These are phyloP conservation scores for Eupeodes latifasciatus DNA, from an alignment of 2,888 invertebrate species.

Conservation along the genomic window DNA sequence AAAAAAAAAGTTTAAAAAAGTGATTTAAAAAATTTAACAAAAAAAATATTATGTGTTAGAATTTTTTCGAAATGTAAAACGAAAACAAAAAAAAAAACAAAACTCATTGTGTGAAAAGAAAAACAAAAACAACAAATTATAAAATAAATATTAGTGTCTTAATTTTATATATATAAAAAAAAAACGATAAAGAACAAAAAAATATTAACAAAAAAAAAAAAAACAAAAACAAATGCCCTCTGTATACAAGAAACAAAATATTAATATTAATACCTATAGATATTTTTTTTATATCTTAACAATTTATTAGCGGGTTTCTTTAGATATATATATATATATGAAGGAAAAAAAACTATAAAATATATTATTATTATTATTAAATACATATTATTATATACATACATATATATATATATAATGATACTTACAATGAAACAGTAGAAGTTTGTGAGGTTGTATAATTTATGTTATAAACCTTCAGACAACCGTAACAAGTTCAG, in stretches of 20 bases:
- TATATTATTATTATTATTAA: background rate
- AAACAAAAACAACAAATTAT: conserved; percentile 47
- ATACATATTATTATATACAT: conserved; percentile 15
- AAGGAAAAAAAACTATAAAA: conserved; percentile 34
- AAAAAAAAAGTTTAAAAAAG: conserved; percentile 53
- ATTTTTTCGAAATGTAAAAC: conserved; percentile 55
- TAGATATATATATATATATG: conserved; percentile 49
- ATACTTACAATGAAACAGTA: conserved; percentile 32
- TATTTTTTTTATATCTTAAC: conserved; percentile 69
- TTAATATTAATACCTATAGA: conserved; percentile 56
- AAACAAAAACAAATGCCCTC: conserved; percentile 73
- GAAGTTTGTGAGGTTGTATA: conserved; percentile 17
- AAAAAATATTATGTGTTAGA: conserved; percentile 58
- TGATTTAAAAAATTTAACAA: conserved; percentile 50
- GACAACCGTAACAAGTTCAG: conserved; percentile 28
- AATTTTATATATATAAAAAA: conserved; percentile 65
- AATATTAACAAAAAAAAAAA: conserved; percentile 18
- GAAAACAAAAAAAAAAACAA: conserved; percentile 12
- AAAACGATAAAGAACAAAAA: conserved; percentile 21
- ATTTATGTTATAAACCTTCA: conserved; percentile 17
- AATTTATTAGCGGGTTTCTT: conserved; percentile 64
- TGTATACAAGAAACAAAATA: conserved; percentile 63
- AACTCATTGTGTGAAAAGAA: conserved; percentile 52
- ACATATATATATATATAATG: conserved; percentile 1
- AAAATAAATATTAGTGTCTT: conserved; percentile 73